phyloP scores from a whole-genome alignment of 2,888 invertebrate genomes.

The Polydrusus tereticollis region DNA sequence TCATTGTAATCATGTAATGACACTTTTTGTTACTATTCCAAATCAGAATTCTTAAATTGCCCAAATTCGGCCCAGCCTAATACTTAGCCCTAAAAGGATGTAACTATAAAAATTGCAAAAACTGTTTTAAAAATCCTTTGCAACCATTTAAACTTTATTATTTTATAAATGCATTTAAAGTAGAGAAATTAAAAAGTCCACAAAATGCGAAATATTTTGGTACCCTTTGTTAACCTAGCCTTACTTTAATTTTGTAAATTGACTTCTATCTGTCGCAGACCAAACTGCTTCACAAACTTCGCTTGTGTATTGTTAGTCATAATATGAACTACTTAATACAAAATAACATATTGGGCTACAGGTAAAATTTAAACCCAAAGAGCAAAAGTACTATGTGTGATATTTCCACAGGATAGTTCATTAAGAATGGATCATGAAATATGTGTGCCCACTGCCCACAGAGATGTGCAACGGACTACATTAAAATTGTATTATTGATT shows the following conservation, averaged over 20 bases:
- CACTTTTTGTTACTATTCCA: too few species aligned
- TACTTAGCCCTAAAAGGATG: too few species aligned
- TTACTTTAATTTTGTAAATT: conserved; percentile 55
- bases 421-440: background rate
- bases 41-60: too few species aligned
- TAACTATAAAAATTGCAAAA: too few species aligned
- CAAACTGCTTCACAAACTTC: conserved; percentile 30
- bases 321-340: conserved; percentile 16
- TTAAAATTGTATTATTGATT: too few species aligned
- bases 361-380: background rate
- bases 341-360: background rate
- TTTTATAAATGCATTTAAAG: too few species aligned
- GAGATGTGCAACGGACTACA: background rate
- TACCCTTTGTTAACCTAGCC: background rate
- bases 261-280: conserved; percentile 58
- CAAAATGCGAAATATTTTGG: background rate
- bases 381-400: background rate
- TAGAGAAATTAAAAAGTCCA: too few species aligned
- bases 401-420: background rate
- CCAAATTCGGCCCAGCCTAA: too few species aligned
- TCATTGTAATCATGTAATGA: too few species aligned
- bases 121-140: too few species aligned
- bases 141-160: too few species aligned
- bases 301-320: conserved; percentile 8
- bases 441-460: background rate